Percentiles rank a stretch among this genome's conserved stretches.
Conservation (phyloP, 2,888 invertebrate genomes). For the Acheta domesticus region DNA sequence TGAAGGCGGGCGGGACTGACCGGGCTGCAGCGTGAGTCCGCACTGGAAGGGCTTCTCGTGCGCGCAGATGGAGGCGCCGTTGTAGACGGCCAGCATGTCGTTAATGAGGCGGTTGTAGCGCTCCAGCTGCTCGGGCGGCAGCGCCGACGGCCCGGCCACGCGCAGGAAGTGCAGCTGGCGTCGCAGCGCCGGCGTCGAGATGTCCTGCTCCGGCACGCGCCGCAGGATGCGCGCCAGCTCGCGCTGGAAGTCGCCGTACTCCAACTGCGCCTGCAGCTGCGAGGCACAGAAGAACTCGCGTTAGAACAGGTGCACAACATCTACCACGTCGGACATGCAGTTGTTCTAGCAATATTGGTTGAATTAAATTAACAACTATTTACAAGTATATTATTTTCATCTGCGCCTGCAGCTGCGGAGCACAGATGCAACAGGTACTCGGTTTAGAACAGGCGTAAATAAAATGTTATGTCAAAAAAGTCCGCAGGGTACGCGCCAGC, state of each 20-base stretch:
- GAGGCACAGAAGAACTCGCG: constrained; percentile 41
- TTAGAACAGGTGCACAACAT: background rate
- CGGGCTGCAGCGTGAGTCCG: constrained; percentile 75
- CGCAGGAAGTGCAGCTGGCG: constrained; percentile 73
- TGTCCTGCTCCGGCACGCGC: constrained; percentile 45
- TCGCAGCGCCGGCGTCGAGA: constrained; percentile 49
- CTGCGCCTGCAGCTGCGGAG: too few species aligned
- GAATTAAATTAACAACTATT: too few species aligned
- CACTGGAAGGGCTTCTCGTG: constrained; percentile 81
- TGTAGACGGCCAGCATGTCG: constrained; percentile 84
- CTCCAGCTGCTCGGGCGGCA: constrained; percentile 78
- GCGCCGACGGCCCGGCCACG: constrained; percentile 77
- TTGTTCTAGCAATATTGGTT: too few species aligned
- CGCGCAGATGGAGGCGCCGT: constrained; percentile 78
- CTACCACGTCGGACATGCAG: too few species aligned
- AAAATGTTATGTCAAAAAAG: accelerated
- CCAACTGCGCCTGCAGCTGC: constrained; percentile 75
- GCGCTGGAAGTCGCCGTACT: constrained; percentile 79
- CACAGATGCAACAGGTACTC: too few species aligned
- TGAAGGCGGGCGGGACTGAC: constrained; percentile 48
- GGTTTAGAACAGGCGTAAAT: too few species aligned
- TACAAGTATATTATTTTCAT: too few species aligned
- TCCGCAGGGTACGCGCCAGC: constrained; percentile 71
- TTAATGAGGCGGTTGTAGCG: constrained; percentile 85
- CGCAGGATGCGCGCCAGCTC: constrained; percentile 71